Conservation (phyloP, 2,888 invertebrate species). For the Stenchaetothrips biformis region DNA sequence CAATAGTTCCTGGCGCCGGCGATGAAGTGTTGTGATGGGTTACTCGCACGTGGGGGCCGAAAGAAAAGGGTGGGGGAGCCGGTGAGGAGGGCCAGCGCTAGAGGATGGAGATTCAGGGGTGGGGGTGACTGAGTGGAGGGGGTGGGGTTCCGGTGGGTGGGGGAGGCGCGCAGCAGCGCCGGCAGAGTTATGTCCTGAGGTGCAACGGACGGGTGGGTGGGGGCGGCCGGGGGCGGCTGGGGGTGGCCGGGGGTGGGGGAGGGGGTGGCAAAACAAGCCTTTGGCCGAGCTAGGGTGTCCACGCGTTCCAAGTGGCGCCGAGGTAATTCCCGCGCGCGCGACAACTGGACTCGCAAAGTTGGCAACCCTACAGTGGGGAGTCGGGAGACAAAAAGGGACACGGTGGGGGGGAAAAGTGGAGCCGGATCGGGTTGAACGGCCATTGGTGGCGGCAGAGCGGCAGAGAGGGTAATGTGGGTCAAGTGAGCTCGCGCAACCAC, state of each 20-base stretch:
- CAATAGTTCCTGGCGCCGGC: too few species aligned
- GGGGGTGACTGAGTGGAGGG: background rate
- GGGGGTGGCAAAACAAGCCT: too few species aligned
- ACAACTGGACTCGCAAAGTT: slow-evolving; percentile 31
- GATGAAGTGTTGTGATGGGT: too few species aligned
- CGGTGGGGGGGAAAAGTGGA: slow-evolving; percentile 16
- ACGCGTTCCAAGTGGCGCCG: too few species aligned
- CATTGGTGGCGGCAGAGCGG: background rate
- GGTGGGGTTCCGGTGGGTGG: slow-evolving; percentile 38
- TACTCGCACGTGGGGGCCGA: too few species aligned
- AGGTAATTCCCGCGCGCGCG: too few species aligned
- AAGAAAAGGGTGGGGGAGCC: too few species aligned
- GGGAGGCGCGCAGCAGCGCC: slow-evolving; percentile 38
- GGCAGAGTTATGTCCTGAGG: slow-evolving; percentile 5
- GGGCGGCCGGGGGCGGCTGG: slow-evolving; percentile 36
- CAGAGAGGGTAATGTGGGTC: background rate
- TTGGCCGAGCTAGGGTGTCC: too few species aligned
- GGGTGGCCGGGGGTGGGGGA: slow-evolving; percentile 23
- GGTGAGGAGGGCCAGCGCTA: background rate
- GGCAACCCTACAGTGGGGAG: slow-evolving; percentile 38
- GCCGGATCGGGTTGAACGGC: slow-evolving; percentile 15
- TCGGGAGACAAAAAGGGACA: slow-evolving; percentile 10
- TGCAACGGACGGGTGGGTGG: slow-evolving; percentile 43
- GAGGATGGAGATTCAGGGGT: background rate
- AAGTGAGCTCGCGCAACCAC: background rate